Evolutionary conservation across 2,113 vertebrate species (phyloP), one percentile per base, ranked within the genome.

Genomic region (Scartelaos histophorus): DNA sequence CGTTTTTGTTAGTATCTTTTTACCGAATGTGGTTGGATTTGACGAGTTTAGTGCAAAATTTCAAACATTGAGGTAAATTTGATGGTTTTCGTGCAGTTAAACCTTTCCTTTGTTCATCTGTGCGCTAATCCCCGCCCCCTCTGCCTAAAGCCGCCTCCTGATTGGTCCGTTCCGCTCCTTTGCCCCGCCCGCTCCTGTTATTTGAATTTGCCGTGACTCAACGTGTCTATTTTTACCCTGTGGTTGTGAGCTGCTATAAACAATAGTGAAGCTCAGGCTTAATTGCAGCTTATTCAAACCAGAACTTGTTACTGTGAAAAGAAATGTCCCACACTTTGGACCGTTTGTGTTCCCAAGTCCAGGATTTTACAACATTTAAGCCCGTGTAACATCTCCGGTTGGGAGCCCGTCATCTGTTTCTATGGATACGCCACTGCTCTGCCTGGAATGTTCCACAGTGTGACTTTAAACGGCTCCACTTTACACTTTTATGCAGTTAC

Each of bases 131-230:
- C 61, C 82, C 77, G 75, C 85, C 82, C 72, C 72, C 17, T 65
- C 51, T 49, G 47, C 71, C 75, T 34, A n/a, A 29, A 58, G 69
- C 74, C 17, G 76, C 75, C 74, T 82, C 78, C 74, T 81, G 86
- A 90, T 61, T 85, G 86, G 87, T 78, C 79, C 15, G 24, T 10
- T 54, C 72, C 76, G 79, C 29, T 88, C 70, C 74, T 57, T 64
- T 24, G 38, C 67, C 77, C 81, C 76, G 80, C 68, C 89, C 79
- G 71, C 19, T 64, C 58, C 34, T 78, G 65, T 66, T 43, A 4
- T 81, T 83, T 84, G 80, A 86, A 83, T 87, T 89, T 80, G 75
- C 85, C 70, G 74, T 81, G 82, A 84, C 82, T 88, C 79, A 72
- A 82, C 67, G 34, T 60, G 66, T 61, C 58, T 80, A 35, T 82